A percentile compares a stretch with the other conserved stretches of the same genome.
phyloP scores from a whole-genome alignment of 2,113 vertebrate genomes.

The Nothobranchius kuhntae region DNA sequence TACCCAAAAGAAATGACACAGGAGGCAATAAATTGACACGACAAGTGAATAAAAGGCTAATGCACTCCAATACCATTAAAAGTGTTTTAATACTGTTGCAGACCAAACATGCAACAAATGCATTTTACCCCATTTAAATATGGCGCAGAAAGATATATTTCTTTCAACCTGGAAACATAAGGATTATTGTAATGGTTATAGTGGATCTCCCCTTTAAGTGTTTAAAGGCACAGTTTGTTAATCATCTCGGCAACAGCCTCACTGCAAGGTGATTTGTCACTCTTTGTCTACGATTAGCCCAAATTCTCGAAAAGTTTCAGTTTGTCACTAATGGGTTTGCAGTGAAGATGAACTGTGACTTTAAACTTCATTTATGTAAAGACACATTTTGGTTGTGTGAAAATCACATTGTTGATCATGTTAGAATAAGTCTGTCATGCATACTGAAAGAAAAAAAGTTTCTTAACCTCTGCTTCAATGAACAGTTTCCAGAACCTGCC shows the following conservation, averaged over 20 bases:
- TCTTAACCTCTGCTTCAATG: constrained; percentile 99
- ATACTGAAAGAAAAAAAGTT: constrained; percentile 77
- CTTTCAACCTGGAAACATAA: constrained; percentile 67
- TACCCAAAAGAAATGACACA: constrained; percentile 99
- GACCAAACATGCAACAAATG: constrained; percentile 99
- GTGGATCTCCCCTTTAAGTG: constrained; percentile 34
- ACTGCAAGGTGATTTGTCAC: neutral
- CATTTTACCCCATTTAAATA: constrained; percentile 84
- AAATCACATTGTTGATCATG: constrained; percentile 84
- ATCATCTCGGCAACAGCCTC: constrained; percentile 11
- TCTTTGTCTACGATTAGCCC: neutral
- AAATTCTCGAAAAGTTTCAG: neutral
- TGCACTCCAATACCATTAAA: constrained; percentile 99
- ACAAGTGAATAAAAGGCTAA: constrained; percentile 99
- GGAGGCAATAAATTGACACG: constrained; percentile 99
- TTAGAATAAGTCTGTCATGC: constrained; percentile 71
- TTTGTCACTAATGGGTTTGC: neutral
- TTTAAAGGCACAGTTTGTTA: constrained; percentile 68
- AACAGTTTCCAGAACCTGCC: constrained; percentile 99
- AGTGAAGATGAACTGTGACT: constrained; percentile 59
- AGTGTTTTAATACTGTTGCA: constrained; percentile 99
- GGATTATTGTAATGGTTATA: constrained; percentile 53
- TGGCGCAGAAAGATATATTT: constrained; percentile 65
- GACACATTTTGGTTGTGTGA: constrained; percentile 77
- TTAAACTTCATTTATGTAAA: constrained; percentile 50